These are phyloP conservation scores for Rhabdornis inornatus DNA, from an alignment of 2,113 vertebrate genomes.

Conservation along the genomic window DNA sequence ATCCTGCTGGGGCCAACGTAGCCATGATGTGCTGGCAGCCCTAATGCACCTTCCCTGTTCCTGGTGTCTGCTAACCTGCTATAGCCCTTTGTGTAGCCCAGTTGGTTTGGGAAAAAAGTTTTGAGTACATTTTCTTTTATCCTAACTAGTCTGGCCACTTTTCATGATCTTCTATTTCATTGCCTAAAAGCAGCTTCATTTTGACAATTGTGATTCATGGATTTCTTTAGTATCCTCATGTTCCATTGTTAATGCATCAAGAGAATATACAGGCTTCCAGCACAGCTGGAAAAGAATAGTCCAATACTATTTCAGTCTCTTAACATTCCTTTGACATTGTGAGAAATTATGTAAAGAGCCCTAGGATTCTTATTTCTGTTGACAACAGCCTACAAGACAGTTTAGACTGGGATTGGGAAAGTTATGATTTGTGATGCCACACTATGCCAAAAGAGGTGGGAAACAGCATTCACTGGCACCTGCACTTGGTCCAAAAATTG, in stretches of 20 bases:
- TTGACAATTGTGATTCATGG: not conserved
- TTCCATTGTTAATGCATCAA: not conserved
- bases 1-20: not conserved
- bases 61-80: not conserved
- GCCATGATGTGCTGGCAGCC: not conserved
- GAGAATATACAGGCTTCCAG: not conserved
- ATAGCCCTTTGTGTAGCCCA: not conserved
- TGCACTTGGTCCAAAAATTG: not conserved
- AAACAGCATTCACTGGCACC: not conserved
- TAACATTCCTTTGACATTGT: not conserved
- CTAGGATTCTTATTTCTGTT: slow-evolving; percentile 8
- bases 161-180: not conserved
- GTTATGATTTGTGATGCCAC: slow-evolving; percentile 17
- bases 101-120: not conserved
- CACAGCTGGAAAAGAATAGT: slow-evolving; percentile 11
- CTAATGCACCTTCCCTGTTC: not conserved
- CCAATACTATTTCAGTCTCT: not conserved
- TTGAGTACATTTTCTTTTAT: not conserved
- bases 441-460: not conserved
- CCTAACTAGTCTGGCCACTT: not conserved
- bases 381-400: not conserved
- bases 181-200: not conserved
- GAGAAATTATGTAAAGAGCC: not conserved
- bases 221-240: not conserved
- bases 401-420: not conserved